Percentiles rank a stretch among this genome's conserved stretches.
phyloP scores from a whole-genome alignment of 2,888 invertebrate species.

The Eumacrocentrus americanus region DNA sequence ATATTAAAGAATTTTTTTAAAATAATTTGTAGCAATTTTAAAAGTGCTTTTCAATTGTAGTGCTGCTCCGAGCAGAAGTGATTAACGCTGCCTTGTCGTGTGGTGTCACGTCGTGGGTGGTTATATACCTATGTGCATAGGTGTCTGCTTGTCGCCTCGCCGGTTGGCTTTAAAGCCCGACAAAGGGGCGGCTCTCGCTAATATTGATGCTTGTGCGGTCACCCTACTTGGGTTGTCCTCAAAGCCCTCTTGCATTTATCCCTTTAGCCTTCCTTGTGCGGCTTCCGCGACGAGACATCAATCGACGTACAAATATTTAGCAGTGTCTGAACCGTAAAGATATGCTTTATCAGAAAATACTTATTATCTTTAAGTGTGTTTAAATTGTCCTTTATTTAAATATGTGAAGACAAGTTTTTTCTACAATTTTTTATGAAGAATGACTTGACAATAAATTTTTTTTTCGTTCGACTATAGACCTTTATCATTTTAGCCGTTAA shows the following conservation, averaged over 20 bases:
- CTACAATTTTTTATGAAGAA: no score
- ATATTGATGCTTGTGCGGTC: slow-evolving; percentile 40
- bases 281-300: not conserved
- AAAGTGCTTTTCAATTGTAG: not conserved
- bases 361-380: no score
- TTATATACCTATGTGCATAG: not conserved
- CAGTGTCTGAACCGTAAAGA: no score
- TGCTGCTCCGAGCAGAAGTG: not conserved
- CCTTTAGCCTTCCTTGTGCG: not conserved
- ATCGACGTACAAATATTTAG: not conserved
- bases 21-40: not conserved
- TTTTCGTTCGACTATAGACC: not conserved
- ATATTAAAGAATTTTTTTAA: not conserved
- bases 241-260: slow-evolving; percentile 24
- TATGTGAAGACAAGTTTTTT: no score
- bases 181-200: slow-evolving; percentile 34
- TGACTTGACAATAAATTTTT: no score
- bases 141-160: slow-evolving; percentile 21
- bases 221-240: slow-evolving; percentile 16
- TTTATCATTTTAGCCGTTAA: not conserved
- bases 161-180: slow-evolving; percentile 31
- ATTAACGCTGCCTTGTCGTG: not conserved
- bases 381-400: no score
- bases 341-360: no score
- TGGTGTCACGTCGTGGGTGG: slow-evolving; percentile 1